phyloP scores from a whole-genome alignment of 2,888 invertebrate species.

The Agriotes lineatus region DNA sequence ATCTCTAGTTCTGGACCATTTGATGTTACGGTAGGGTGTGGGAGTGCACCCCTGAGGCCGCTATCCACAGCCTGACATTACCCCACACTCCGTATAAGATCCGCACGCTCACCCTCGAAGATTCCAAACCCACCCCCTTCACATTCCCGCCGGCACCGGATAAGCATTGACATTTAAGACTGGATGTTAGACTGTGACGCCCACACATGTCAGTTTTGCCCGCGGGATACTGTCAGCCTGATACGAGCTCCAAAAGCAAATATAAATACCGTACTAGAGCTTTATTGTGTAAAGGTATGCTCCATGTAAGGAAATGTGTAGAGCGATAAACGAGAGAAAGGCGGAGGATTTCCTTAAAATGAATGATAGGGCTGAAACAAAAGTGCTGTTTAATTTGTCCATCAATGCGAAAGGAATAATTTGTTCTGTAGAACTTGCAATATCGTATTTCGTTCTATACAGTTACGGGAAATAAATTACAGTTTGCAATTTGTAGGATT shows the following conservation, averaged over 20 bases:
- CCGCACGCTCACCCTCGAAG: conserved; percentile 45
- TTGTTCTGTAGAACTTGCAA: conserved; percentile 17
- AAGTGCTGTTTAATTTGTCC: conserved; percentile 40
- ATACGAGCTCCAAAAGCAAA: conserved; percentile 55
- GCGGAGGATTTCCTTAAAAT: conserved; percentile 41
- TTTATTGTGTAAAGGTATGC: conserved; percentile 46
- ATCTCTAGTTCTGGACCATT: conserved; percentile 52
- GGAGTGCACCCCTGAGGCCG: conserved; percentile 50
- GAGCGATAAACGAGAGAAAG: conserved; percentile 44
- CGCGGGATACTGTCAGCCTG: conserved; percentile 48
- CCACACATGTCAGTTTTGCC: conserved; percentile 51
- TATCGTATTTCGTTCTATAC: conserved; percentile 19
- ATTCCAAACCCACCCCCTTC: conserved; percentile 45
- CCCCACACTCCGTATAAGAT: conserved; percentile 47
- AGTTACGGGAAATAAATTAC: conserved; percentile 10
- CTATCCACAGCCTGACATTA: conserved; percentile 53
- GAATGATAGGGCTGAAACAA: conserved; percentile 37
- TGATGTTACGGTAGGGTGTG: conserved; percentile 50
- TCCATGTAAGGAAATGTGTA: conserved; percentile 44
- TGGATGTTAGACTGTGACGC: conserved; percentile 60
- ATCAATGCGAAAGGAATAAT: conserved; percentile 28
- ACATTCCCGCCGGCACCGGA: conserved; percentile 53
- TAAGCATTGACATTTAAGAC: conserved; percentile 62
- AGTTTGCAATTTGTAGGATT: conserved; percentile 11
- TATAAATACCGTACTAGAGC: conserved; percentile 55